These are phyloP conservation scores for Smutsia temminckii DNA, from an alignment of 2,797 vertebrate genomes.

Conservation along the genomic window DNA sequence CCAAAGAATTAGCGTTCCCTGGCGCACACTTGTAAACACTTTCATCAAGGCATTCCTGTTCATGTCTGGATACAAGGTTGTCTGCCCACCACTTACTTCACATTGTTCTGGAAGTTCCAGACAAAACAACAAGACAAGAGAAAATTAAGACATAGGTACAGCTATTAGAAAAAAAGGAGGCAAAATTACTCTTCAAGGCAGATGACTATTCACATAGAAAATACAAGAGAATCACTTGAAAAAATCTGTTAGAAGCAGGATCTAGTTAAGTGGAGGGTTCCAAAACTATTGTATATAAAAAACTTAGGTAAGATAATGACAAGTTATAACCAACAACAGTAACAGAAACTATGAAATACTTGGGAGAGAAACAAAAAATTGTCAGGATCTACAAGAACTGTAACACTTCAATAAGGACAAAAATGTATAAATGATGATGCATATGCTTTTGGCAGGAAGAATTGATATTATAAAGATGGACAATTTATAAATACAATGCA, in stretches of 20 bases:
- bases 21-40: background rate
- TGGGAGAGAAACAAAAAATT: background rate
- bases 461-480: background rate
- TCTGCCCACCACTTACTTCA: background rate
- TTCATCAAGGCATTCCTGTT: background rate
- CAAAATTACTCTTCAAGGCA: background rate
- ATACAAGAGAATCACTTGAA: background rate
- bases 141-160: background rate
- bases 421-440: background rate
- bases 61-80: background rate
- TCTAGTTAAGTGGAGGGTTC: slow-evolving; percentile 9
- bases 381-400: background rate
- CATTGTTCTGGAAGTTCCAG: slow-evolving; percentile 17
- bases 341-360: background rate
- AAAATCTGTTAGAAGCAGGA: background rate
- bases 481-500: slow-evolving; percentile 25
- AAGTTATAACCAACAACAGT: background rate
- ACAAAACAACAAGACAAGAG: slow-evolving; percentile 19
- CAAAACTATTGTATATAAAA: background rate
- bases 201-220: background rate
- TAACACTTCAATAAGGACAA: background rate
- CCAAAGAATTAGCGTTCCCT: slow-evolving; percentile 21
- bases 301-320: background rate
- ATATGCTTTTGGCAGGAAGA: background rate
- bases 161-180: background rate